Base-by-base conservation (phyloP, 2,113 vertebrate genomes). In the Platichthys stellatus region DNA sequence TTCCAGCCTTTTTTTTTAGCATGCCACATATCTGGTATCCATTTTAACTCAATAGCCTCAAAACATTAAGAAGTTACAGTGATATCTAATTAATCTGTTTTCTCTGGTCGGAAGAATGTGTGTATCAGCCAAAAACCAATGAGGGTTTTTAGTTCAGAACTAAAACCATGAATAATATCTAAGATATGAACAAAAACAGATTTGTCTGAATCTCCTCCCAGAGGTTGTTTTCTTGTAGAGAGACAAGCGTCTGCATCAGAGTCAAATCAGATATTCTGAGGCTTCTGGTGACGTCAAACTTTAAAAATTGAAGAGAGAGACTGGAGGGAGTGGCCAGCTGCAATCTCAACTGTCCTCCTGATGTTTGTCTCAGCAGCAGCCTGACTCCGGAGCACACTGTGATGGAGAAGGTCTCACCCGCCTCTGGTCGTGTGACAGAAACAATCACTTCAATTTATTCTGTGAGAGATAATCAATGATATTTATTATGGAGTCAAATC, bases 211-310 rank as follows among this genome's bases (percentile, higher is more conserved):
- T n/a, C 51, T 7, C 51, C 20, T n/a, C 20, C 20, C 51, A n/a
- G 51, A 21, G 15, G n/a, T 13, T 15, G 7, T 38, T 49, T 31
- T 23, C 28, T 7, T 40, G 5, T 15, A 15, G 17, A 57, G 18
- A 69, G 23, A 15, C 12, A 18, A 56, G 26, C 59, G 21, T 69
- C 62, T 51, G 54, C 24, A n/a, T 12, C 24, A 35, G 28, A 62
- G 61, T 76, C n/a, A 20, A 40, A 17, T 28, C 57, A n/a, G 10
- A 62, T 38, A 28, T 69, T 69, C 71, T 23, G 18, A 17, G 18
- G n/a, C 21, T 66, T 53, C 15, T 28, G 21, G 10, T 61, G 31
- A 71, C 23, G 28, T 51, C 45, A 20, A 70, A 63, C 10, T 58
- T 20, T 54, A 56, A 18, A 77, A 70, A 70, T 38, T 62, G 56